Evolutionary conservation across 2,113 vertebrate genomes (phyloP), one percentile per base, ranked within the genome.

Genomic region (Corvus cornix): DNA sequence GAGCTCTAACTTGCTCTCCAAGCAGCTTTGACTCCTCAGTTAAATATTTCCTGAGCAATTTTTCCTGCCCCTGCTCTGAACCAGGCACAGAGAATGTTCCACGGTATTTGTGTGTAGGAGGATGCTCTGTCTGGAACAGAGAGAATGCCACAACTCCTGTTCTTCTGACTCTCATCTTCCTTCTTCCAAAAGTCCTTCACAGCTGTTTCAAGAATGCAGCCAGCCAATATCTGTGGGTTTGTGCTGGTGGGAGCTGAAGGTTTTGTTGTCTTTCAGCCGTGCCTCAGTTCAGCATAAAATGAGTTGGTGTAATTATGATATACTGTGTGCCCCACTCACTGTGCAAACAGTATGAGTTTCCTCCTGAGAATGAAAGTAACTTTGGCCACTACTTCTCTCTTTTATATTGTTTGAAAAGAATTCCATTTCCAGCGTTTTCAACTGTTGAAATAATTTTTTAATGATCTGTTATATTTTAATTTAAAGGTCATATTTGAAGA

Each of bases 401-500:
- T 90, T 69, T 17, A 16, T 4, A 21, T 41, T 60, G 17, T 49
- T 70, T 83, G 84, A 83, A 62, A 62, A 72, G 17, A 88, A 69
- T 66, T 73, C 20, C 77, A 23, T 84, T 94, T 92, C 58, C 26
- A 64, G 23, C 0, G 0, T 93, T 89, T 69, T 86, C 23, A 77
- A 11, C 41, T 60, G n/a, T 39, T 90, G 83, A 72, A 83, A 86
- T 52, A 66, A 6, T 62, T 79, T 78, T 83, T 76, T 4, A 41
- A 84, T 74, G 59, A 46, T 84, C 70, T 91, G 43, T 70, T 96
- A 15, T 93, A 89, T 97, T 84, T 95, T 95, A 92, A 94, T 95
- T 96, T 80, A 69, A 94, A 96, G 62, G 91, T 60, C 85, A 84
- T 68, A 67, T 96, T 87, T 97, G 90, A 96, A 91, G 95, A 75